Evolutionary conservation across 2,113 vertebrate genomes (phyloP).

Genomic region (Petaurus breviceps): DNA sequence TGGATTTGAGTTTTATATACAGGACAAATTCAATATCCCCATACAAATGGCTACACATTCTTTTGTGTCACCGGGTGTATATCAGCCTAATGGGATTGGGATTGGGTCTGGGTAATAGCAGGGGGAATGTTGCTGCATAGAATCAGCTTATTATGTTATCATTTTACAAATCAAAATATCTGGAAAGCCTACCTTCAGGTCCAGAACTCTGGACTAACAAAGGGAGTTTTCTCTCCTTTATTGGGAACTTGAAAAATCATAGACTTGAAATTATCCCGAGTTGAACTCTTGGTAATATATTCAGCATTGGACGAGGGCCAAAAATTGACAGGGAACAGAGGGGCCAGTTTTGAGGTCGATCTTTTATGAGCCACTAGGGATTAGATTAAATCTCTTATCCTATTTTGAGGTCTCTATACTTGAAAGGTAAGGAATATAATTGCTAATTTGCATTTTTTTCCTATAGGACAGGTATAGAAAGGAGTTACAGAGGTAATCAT

Average conservation of each 20-base stretch:
- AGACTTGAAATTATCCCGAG: conserved; percentile 1
- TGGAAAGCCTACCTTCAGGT: conserved; percentile 37
- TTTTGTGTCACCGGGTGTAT: neutral
- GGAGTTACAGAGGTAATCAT: neutral
- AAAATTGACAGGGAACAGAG: neutral
- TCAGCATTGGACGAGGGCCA: neutral
- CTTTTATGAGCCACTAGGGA: neutral
- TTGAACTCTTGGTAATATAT: conserved; percentile 25
- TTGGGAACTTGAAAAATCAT: conserved; percentile 23
- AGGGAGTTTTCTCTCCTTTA: conserved; percentile 42
- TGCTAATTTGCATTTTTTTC: conserved; percentile 1
- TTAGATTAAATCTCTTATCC: conserved; percentile 43
- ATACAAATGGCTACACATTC: neutral
- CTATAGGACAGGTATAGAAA: neutral
- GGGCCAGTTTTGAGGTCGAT: conserved; percentile 33
- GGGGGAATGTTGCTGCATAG: conserved; percentile 33
- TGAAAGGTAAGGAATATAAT: conserved; percentile 31
- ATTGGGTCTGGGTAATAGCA: neutral
- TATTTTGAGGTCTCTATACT: conserved; percentile 10
- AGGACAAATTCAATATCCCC: conserved; percentile 48
- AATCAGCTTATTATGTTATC: conserved; percentile 65
- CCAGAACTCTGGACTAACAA: conserved; percentile 32
- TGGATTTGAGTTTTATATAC: conserved; percentile 41
- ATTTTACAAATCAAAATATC: conserved; percentile 71
- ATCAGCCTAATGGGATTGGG: conserved; percentile 50